Percentiles rank a stretch among this genome's conserved stretches.
phyloP scores from a whole-genome alignment of 1,140 invertebrate species.

The Cherax quadricarinatus region DNA sequence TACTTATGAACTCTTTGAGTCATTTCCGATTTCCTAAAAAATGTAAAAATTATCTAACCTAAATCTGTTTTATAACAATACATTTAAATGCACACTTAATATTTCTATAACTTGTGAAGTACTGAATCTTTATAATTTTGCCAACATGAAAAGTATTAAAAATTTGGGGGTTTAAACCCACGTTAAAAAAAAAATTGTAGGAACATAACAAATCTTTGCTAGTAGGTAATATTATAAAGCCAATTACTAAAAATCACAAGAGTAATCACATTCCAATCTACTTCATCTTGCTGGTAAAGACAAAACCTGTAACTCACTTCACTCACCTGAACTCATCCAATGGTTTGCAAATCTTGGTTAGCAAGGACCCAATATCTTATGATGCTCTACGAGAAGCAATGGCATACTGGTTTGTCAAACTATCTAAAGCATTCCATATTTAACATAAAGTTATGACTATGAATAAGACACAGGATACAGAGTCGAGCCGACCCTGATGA shows the following conservation, averaged over 20 bases:
- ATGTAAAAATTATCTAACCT: not conserved
- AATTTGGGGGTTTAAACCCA: too few species aligned
- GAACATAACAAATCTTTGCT: not conserved
- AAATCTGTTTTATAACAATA: not conserved
- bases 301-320: not conserved
- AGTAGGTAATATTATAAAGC: not conserved
- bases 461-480: not conserved
- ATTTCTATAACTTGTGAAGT: not conserved
- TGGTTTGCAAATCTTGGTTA: not conserved
- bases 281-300: not conserved
- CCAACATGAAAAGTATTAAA: not conserved
- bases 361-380: not conserved
- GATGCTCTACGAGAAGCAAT: not conserved
- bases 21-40: not conserved
- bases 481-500: not conserved
- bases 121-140: not conserved
- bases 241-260: not conserved
- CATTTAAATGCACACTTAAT: constrained; percentile 5
- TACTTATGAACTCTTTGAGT: constrained; percentile 28
- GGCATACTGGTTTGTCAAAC: not conserved
- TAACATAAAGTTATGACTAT: constrained; percentile 12
- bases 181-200: not conserved
- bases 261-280: not conserved
- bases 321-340: not conserved
- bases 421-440: not conserved